A percentile compares a stretch with the other conserved stretches of the same genome.
These are phyloP conservation scores for Sphyrna mokarran DNA, from an alignment of 2,113 vertebrate genomes.

Conservation along the genomic window DNA sequence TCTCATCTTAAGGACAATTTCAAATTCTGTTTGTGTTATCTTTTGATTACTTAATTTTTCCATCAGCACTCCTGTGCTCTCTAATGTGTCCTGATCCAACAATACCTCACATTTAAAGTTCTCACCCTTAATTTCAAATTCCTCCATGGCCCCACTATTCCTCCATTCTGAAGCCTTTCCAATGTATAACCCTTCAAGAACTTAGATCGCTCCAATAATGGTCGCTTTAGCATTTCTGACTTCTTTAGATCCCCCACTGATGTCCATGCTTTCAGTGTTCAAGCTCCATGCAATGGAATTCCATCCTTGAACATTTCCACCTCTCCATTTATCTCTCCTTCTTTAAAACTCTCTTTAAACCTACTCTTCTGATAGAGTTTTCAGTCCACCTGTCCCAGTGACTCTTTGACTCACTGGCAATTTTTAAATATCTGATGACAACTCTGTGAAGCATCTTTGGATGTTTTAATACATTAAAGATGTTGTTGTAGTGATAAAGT, in stretches of 20 bases:
- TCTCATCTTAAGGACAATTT: background rate
- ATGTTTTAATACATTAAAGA: background rate
- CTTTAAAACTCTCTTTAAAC: background rate
- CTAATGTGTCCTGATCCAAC: background rate
- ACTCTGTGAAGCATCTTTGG: background rate
- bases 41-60: background rate
- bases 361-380: background rate
- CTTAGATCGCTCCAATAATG: background rate
- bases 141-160: background rate
- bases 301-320: background rate
- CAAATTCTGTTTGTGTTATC: conserved; percentile 3
- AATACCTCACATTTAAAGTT: background rate
- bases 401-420: background rate
- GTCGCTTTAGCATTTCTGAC: background rate
- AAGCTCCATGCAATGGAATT: background rate
- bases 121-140: background rate
- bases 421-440: background rate
- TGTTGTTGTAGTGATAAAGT: background rate
- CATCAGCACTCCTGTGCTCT: background rate
- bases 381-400: background rate
- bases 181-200: background rate
- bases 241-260: background rate
- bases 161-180: background rate
- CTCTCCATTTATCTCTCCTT: background rate
- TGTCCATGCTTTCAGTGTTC: background rate